These are phyloP conservation scores for Beris chalybata DNA, from an alignment of 2,888 invertebrate genomes.

Conservation along the genomic window DNA sequence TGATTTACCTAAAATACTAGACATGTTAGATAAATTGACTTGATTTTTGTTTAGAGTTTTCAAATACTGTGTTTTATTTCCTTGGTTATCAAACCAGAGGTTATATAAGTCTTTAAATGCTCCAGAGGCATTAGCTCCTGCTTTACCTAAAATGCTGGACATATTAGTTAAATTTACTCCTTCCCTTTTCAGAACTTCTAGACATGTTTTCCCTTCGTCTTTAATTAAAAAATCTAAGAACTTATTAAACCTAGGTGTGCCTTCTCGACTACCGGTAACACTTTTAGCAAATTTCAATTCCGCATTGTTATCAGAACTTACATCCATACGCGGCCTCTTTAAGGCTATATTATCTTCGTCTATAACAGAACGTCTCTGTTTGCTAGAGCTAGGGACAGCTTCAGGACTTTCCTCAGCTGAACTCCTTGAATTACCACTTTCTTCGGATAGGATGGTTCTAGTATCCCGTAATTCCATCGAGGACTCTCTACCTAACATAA, in stretches of 20 bases:
- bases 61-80: no score
- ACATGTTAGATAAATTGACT: conserved; percentile 37
- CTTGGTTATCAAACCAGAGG: no score
- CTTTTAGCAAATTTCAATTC: conserved; percentile 48
- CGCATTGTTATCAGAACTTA: no score
- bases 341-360: conserved; percentile 2
- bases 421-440: no score
- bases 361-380: conserved; percentile 12
- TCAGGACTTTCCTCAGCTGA: no score
- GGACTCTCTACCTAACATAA: no score
- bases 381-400: background rate
- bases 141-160: no score
- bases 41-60: no score
- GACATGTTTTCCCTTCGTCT: conserved; percentile 36
- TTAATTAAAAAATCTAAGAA: conserved; percentile 48
- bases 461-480: background rate
- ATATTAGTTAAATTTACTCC: conserved; percentile 35
- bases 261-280: conserved; percentile 47
- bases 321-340: conserved; percentile 22
- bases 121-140: no score
- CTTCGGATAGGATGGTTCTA: background rate
- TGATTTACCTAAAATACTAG: conserved; percentile 42
- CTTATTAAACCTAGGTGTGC: conserved; percentile 47
- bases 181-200: conserved; percentile 12
- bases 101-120: no score